Base-by-base conservation (phyloP, 2,113 vertebrate species). In the Patagioenas fasciata region DNA sequence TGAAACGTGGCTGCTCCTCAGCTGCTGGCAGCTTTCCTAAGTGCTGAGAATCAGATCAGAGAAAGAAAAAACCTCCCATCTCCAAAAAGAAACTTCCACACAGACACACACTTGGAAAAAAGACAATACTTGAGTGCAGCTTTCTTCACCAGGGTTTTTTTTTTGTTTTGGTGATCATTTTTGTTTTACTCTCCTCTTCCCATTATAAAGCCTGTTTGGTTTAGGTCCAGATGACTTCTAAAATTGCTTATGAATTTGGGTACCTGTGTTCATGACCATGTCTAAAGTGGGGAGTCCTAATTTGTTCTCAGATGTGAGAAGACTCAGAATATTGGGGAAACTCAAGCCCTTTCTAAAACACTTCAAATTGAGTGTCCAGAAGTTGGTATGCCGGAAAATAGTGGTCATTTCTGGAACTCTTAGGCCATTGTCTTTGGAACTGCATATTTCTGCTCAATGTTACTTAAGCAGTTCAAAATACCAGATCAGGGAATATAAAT, bases 11-110 rank as follows among this genome's bases (percentile, higher is more conserved):
- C 91, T 73, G n/a, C 51, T 93, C 32, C 51, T 87, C 4, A 3
- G 80, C 62, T 91, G n/a, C 58, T 96, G 97, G 96, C 95, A 95
- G 61, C 70, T 94, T 94, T 95, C 96, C 88, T 87, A 90, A 95
- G 62, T 70, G 65, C 85, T 79, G 64, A 78, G 60, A 85, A 89
- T 85, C 78, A 69, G 72, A 95, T 89, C 77, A 89, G 58, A 73
- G 40, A 44, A 74, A 88, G 32, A 54, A 89, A 92, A 91, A 74
- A 3, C 13, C 34, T 90, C 47, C 28, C 24, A 54, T 88, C 57
- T 74, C 80, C 61, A 54, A 75, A 91, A 31, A 79, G 40, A 66
- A 66, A 61, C 24, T 85, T 89, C 56, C 44, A 79, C 1, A 2
- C 7, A 70, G 66, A n/a, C 28, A 36, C 3, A 13, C 4, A 6